Percentiles rank a stretch among this genome's conserved stretches.
These are phyloP conservation scores for Thera britannica DNA, from an alignment of 2,888 invertebrate species.

Conservation along the genomic window DNA sequence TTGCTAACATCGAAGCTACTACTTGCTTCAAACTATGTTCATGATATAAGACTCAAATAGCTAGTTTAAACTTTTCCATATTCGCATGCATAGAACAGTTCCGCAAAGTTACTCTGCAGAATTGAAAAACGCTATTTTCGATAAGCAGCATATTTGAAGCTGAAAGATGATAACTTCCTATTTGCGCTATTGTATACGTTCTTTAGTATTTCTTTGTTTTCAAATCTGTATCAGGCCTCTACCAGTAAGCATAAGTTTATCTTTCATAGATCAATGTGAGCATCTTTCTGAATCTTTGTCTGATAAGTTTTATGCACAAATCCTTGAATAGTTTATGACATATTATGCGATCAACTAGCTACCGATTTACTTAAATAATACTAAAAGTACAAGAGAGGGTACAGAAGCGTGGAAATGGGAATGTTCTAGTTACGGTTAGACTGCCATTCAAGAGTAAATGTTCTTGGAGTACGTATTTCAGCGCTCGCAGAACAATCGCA, in stretches of 20 bases:
- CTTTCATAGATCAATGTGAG: no score
- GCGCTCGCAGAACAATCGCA: constrained; percentile 41
- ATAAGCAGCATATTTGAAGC: background rate
- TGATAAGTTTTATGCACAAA: no score
- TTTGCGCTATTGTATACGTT: background rate
- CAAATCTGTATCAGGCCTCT: no score
- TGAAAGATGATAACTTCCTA: background rate
- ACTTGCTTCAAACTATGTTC: background rate
- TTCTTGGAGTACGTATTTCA: constrained; percentile 37
- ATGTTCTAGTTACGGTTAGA: constrained; percentile 23
- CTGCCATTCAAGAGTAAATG: constrained; percentile 30
- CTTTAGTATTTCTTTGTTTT: background rate
- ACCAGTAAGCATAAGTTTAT: no score
- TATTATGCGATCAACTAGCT: background rate
- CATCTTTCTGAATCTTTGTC: no score
- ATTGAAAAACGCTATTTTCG: background rate
- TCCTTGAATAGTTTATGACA: background rate
- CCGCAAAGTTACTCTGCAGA: background rate
- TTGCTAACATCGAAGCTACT: no score
- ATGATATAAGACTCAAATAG: background rate
- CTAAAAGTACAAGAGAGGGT: background rate
- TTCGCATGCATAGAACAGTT: background rate
- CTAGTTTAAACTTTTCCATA: background rate
- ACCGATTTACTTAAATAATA: background rate
- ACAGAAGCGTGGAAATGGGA: constrained; percentile 15